Conservation (phyloP, 1,140 invertebrate species). For the Rhynchophorus ferrugineus region DNA sequence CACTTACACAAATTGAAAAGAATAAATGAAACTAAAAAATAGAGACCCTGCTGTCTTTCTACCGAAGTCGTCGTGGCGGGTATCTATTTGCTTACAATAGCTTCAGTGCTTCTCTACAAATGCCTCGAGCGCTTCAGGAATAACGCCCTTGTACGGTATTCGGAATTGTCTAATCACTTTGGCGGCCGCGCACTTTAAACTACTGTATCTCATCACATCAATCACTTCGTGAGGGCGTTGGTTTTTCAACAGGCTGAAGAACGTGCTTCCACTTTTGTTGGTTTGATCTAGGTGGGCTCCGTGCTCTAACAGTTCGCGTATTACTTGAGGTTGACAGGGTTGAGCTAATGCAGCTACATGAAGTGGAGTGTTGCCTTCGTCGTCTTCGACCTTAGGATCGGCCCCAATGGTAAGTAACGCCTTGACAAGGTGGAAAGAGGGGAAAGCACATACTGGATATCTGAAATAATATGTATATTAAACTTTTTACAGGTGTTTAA, state of each 20-base stretch:
- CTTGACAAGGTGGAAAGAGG: constrained; percentile 62
- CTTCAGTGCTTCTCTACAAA: constrained; percentile 51
- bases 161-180: constrained; percentile 60
- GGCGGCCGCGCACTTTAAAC: constrained; percentile 73
- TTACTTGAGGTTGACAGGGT: constrained; percentile 58
- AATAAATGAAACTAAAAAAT: too few species aligned
- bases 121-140: constrained; percentile 49
- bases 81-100: too few species aligned
- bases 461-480: too few species aligned
- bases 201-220: constrained; percentile 72
- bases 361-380: constrained; percentile 73
- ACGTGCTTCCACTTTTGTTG: constrained; percentile 72
- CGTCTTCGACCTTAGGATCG: constrained; percentile 64
- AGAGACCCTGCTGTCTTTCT: too few species aligned
- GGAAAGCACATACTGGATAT: constrained; percentile 70
- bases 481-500: too few species aligned
- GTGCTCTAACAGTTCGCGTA: constrained; percentile 60
- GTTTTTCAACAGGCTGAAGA: constrained; percentile 57
- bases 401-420: constrained; percentile 78
- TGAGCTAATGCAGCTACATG: constrained; percentile 63
- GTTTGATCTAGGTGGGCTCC: constrained; percentile 85
- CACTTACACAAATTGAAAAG: too few species aligned
- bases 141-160: constrained; percentile 52
- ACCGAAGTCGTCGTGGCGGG: too few species aligned
- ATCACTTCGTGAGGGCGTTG: constrained; percentile 58